Evolutionary conservation across 1,140 invertebrate species (phyloP).

Genomic region (Drosophila repletoides): DNA sequence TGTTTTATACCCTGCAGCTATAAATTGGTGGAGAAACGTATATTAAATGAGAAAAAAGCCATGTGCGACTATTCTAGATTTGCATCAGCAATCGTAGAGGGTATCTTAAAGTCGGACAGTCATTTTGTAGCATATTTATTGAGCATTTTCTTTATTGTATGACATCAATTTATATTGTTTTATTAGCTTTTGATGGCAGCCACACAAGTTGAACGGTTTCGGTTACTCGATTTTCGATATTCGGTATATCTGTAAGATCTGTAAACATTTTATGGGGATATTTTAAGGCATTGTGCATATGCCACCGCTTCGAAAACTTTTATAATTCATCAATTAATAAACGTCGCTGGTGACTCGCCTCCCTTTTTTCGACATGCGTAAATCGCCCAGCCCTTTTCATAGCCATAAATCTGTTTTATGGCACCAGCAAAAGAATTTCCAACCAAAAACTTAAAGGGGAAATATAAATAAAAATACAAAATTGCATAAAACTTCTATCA

Average conservation of each 20-base stretch:
- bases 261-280: conserved; percentile 9
- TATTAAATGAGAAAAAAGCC: no score
- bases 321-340: conserved; percentile 78
- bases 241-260: conserved; percentile 10
- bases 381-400: conserved; percentile 45
- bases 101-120: no score
- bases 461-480: conserved; percentile 6
- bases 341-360: conserved; percentile 39
- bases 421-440: conserved; percentile 36
- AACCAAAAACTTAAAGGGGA: conserved; percentile 24
- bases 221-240: conserved; percentile 39
- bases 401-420: conserved; percentile 51
- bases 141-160: conserved; percentile 49
- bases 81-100: no score
- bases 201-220: conserved; percentile 62
- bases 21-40: no score
- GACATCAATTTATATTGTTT: conserved; percentile 62
- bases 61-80: no score
- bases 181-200: conserved; percentile 50
- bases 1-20: conserved; percentile 11
- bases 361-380: conserved; percentile 13
- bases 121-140: conserved; percentile 58
- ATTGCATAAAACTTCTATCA: conserved; percentile 70
- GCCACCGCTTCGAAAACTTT: conserved; percentile 30
- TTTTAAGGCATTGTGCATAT: conserved; percentile 30